A percentile compares a stretch with the other conserved stretches of the same genome.
Evolutionary conservation across 2,797 vertebrate species (phyloP).

Genomic region (Diplodus puntazzo): DNA sequence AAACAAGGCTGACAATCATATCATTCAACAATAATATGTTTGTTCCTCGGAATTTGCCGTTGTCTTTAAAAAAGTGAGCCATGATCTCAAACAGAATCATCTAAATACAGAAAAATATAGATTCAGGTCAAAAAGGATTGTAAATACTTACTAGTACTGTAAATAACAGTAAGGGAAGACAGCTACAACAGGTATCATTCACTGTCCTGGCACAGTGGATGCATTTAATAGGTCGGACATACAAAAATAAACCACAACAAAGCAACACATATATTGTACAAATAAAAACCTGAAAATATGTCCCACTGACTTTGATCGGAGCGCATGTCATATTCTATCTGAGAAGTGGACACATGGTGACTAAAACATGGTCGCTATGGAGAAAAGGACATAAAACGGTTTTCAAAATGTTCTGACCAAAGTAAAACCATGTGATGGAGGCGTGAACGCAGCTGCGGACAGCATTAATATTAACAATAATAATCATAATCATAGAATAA

Average conservation of each 20-base stretch:
- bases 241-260: conserved; percentile 88
- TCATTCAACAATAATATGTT: conserved; percentile 79
- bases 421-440: conserved; percentile 86
- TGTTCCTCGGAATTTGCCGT: conserved; percentile 67
- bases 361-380: conserved; percentile 90
- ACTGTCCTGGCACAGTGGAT: conserved; percentile 85
- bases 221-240: conserved; percentile 86
- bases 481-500: conserved; percentile 39
- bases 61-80: conserved; percentile 75
- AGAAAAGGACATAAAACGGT: conserved; percentile 82
- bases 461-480: conserved; percentile 72
- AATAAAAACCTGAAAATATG: conserved; percentile 91
- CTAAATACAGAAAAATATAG: conserved; percentile 81
- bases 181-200: conserved; percentile 81
- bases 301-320: conserved; percentile 93
- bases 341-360: conserved; percentile 91
- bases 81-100: conserved; percentile 74
- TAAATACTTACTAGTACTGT: conserved; percentile 77
- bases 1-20: conserved; percentile 77
- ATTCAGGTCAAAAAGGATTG: conserved; percentile 76
- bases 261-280: conserved; percentile 93
- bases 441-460: conserved; percentile 85
- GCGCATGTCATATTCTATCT: conserved; percentile 83
- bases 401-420: conserved; percentile 81
- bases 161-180: conserved; percentile 79